Base-by-base conservation (phyloP, 2,797 vertebrate species). In the Crypturellus tataupa region DNA sequence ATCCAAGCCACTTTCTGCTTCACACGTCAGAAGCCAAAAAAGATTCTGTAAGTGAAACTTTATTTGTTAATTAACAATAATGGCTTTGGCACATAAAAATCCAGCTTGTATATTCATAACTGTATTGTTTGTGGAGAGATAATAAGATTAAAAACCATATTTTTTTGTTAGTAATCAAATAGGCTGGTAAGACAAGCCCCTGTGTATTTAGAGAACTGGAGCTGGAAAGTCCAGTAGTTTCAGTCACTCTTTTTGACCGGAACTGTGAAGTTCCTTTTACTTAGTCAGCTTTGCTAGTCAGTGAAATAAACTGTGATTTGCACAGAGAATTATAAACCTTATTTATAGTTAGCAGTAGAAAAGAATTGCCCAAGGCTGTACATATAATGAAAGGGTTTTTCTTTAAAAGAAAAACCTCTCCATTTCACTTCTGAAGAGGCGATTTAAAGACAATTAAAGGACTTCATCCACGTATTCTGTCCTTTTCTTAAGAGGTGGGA, bases 41-140 rank as follows among this genome's bases (percentile, higher is more conserved):
- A 82, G 55, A 91, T 90, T 85, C 42, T 10, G 42, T 53, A 84
- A 69, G 77, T 31, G 82, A 78, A 80, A 84, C 87, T 83, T 42
- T 51, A 89, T 40, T 71, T 60, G 69, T 47, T 77, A 92, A 94
- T 96, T 87, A 69, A 72, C 85, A 93, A 95, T 94, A 88, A 94
- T 83, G 35, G 75, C 80, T 42, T 75, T 91, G 85, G 25, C 82
- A 71, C 71, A 44, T 70, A 65, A 29, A 94, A 62, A 64, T 76
- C 79, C 58, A 59, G 33, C 53, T 94, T 68, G 68, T 31, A 59
- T n/a, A 85, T 90, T 53, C 71, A 73, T 84, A 93, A 77, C 75
- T 93, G 55, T 42, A 53, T 10, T 88, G 77, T 73, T 9, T 4
- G 46, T 44, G 60, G n/a, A 67, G 58, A 68, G 11, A 85, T 78